Evolutionary conservation across 2,113 vertebrate genomes (phyloP).

Genomic region (Chroicocephalus ridibundus): DNA sequence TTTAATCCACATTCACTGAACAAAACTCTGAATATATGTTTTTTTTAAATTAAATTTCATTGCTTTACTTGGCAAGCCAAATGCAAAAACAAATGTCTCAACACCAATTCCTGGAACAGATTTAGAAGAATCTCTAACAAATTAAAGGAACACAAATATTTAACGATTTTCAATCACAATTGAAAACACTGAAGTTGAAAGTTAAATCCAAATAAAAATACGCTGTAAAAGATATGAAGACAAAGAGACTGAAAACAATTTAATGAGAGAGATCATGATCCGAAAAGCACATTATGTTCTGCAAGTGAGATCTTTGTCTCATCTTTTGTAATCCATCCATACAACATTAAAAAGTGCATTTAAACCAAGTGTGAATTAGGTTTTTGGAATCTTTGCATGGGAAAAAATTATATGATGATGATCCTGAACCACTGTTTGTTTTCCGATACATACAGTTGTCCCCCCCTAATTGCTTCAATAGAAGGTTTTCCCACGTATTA

Average conservation of each 20-base stretch:
- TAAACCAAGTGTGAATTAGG: not conserved
- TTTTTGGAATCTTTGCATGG: not conserved
- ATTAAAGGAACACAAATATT: conserved; percentile 37
- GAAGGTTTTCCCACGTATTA: not conserved
- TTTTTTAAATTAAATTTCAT: not conserved
- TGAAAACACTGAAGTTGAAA: conserved; percentile 17
- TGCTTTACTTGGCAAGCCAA: conserved; percentile 44
- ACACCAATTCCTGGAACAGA: conserved; percentile 15
- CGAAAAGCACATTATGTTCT: not conserved
- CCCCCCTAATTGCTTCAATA: not conserved
- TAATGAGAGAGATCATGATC: not conserved
- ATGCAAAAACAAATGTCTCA: conserved; percentile 22
- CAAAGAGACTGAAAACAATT: not conserved
- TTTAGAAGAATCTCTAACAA: conserved; percentile 20
- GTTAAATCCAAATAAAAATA: conserved; percentile 18
- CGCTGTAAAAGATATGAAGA: not conserved
- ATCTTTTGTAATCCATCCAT: not conserved
- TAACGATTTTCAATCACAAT: not conserved
- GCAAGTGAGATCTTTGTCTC: not conserved
- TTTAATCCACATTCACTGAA: not conserved
- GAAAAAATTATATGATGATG: not conserved
- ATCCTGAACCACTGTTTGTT: not conserved
- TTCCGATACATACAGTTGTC: not conserved
- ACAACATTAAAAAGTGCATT: not conserved
- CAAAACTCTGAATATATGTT: not conserved